Evolutionary conservation across 2,797 vertebrate genomes (phyloP).

Genomic region (Xenops minutus): DNA sequence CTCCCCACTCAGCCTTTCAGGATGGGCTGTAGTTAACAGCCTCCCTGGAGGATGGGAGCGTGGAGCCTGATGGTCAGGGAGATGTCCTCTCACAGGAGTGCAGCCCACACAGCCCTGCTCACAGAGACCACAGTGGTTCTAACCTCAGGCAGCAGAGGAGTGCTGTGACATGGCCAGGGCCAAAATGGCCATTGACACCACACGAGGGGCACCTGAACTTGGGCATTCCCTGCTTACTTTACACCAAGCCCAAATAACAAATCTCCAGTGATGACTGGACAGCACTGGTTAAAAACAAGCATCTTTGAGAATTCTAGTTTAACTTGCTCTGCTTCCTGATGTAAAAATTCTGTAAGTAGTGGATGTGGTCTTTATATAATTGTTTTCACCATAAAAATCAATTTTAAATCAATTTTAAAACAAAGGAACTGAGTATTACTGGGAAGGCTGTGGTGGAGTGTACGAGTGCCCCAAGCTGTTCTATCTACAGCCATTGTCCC

Average conservation of each 20-base stretch:
- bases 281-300: background rate
- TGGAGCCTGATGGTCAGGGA: background rate
- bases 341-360: background rate
- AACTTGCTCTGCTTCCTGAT: background rate
- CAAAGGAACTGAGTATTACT: background rate
- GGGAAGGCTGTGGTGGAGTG: background rate
- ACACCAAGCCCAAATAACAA: background rate
- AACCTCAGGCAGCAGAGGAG: background rate
- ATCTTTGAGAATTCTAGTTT: background rate
- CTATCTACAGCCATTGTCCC: background rate
- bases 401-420: background rate
- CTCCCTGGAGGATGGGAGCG: background rate
- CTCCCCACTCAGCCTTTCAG: background rate
- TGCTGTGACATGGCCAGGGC: background rate
- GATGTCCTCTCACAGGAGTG: background rate
- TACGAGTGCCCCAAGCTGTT: background rate
- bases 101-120: background rate
- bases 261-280: background rate
- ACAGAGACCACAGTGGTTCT: background rate
- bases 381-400: background rate
- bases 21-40: background rate
- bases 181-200: background rate
- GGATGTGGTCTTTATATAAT: background rate
- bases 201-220: background rate
- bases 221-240: background rate